Conservation (phyloP, 2,888 invertebrate genomes). For the Tachina lurida region DNA sequence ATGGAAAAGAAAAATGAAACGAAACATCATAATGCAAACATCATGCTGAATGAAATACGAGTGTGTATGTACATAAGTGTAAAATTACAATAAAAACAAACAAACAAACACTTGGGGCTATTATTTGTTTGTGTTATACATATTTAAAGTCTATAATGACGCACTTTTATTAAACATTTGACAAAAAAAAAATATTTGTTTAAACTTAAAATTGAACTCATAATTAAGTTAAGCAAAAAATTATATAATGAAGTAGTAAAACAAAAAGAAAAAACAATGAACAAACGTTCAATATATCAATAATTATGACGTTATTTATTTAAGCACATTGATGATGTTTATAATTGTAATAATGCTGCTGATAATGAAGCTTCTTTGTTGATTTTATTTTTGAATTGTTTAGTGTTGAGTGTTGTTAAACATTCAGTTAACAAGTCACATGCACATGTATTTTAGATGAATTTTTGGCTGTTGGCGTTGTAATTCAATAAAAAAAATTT, state of each 20-base stretch:
- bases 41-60: neutral
- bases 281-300: constrained; percentile 6
- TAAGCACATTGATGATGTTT: neutral
- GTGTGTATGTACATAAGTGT: no score
- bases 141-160: neutral
- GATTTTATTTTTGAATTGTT: constrained; percentile 14
- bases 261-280: neutral
- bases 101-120: no score
- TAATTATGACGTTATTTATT: constrained; percentile 36
- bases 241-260: neutral
- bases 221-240: neutral
- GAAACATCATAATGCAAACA: constrained; percentile 32
- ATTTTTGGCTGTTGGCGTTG: constrained; percentile 24
- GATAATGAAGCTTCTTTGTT: constrained; percentile 11
- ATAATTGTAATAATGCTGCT: constrained; percentile 16
- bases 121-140: neutral
- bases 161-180: no score
- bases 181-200: neutral
- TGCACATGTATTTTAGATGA: constrained; percentile 45
- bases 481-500: neutral
- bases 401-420: constrained; percentile 41
- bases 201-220: neutral
- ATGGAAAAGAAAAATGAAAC: constrained; percentile 17
- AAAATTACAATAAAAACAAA: no score
- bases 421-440: constrained; percentile 47